Evolutionary conservation across 2,113 vertebrate species (phyloP).

Genomic region (Microtus pennsylvanicus): DNA sequence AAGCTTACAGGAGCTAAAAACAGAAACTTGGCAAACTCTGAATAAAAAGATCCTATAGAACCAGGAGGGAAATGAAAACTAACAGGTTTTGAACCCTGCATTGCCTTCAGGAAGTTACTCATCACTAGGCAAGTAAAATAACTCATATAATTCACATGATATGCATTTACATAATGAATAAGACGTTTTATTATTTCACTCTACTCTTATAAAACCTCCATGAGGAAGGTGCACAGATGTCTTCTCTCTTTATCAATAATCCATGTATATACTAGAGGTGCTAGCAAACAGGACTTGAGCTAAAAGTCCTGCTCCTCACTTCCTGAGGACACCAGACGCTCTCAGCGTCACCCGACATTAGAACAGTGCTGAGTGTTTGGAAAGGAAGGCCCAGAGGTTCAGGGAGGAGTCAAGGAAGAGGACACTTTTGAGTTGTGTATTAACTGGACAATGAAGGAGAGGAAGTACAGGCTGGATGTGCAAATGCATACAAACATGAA

Average conservation of each 20-base stretch:
- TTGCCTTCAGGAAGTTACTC: slow-evolving; percentile 42
- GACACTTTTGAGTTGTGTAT: neutral
- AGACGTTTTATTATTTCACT: slow-evolving; percentile 13
- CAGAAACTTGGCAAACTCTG: neutral
- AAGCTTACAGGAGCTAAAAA: neutral
- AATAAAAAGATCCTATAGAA: neutral
- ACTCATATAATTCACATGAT: neutral
- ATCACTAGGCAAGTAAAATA: slow-evolving; percentile 47
- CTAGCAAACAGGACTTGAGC: neutral
- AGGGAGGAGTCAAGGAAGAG: neutral
- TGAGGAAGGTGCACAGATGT: neutral
- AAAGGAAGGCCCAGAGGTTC: neutral
- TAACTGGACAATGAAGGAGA: neutral
- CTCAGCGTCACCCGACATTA: neutral
- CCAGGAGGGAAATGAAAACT: neutral
- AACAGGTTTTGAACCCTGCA: neutral
- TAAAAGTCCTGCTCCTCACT: neutral
- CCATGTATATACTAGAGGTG: neutral
- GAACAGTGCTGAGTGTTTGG: neutral
- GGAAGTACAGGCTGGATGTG: neutral
- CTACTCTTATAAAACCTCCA: slow-evolving; percentile 36
- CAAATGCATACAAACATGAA: slow-evolving; percentile 5
- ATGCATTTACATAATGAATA: neutral
- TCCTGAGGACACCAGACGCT: neutral
- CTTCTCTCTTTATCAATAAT: slow-evolving; percentile 44